Evolutionary conservation across 1,140 invertebrate genomes (phyloP).

Genomic region (Rhagoletis zephyria): DNA sequence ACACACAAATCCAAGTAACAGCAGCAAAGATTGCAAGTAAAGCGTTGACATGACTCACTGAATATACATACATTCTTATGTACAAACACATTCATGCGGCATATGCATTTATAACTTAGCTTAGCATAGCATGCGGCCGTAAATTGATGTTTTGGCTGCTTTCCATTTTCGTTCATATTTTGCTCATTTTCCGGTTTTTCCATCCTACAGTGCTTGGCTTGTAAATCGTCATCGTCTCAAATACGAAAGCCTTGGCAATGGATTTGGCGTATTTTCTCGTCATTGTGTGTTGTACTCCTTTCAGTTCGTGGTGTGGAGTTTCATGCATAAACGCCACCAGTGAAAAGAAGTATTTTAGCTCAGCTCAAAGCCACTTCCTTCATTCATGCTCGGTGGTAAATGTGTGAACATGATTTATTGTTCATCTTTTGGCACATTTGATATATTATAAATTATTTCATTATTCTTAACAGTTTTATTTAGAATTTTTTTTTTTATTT

Average conservation of each 20-base stretch:
- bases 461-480: too few species aligned
- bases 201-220: not conserved
- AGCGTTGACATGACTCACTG: not conserved
- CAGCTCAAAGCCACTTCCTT: not conserved
- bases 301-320: not conserved
- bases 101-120: conserved; percentile 1
- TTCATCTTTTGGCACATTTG: conserved; percentile 33
- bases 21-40: not conserved
- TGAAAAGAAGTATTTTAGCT: not conserved
- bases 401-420: conserved; percentile 48
- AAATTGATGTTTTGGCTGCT: conserved; percentile 2
- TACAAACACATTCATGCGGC: not conserved
- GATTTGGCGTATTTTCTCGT: not conserved
- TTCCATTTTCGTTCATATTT: conserved; percentile 1
- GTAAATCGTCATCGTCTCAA: conserved; percentile 17
- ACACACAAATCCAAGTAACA: conserved; percentile 21
- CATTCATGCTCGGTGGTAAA: not conserved
- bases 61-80: not conserved
- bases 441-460: not conserved
- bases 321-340: not conserved
- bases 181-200: not conserved
- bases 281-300: not conserved
- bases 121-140: not conserved
- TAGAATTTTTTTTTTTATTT: too few species aligned
- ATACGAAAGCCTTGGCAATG: conserved; percentile 1